A percentile compares a stretch with the other conserved stretches of the same genome.
phyloP scores from a whole-genome alignment of 2,797 vertebrate genomes.

The Sebastes taczanowskii region DNA sequence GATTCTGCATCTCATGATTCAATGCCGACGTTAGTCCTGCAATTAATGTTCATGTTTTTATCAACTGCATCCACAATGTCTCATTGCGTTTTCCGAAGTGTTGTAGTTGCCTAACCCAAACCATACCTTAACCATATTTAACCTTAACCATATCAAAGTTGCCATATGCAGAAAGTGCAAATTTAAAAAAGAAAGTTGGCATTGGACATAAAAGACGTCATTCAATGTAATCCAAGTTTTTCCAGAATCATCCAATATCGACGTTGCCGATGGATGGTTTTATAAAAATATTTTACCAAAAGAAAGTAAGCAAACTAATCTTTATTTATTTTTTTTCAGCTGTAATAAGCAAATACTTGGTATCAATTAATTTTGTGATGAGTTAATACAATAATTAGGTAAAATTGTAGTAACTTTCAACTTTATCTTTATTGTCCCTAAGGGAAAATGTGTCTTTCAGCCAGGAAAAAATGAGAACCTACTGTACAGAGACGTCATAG shows the following conservation, averaged over 20 bases:
- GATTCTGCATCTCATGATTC: too few relatives aligned
- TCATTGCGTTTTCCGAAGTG: accelerated
- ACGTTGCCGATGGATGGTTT: not conserved
- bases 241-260: not conserved
- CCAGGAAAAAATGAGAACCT: not conserved
- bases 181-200: not conserved
- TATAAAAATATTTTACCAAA: not conserved
- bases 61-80: too few relatives aligned
- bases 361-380: not conserved
- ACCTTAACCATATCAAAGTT: not conserved
- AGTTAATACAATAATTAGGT: not conserved
- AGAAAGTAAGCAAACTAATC: not conserved
- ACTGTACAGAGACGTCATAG: not conserved
- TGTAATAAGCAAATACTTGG: not conserved
- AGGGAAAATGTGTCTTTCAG: too few relatives aligned
- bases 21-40: too few relatives aligned
- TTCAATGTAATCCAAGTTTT: not conserved
- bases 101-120: not conserved
- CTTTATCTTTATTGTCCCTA: too few relatives aligned
- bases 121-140: not conserved
- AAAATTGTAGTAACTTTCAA: too few relatives aligned
- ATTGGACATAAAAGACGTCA: not conserved
- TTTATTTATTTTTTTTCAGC: not conserved
- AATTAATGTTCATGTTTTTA: too few relatives aligned
- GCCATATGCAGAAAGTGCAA: not conserved